Evolutionary conservation across 2,797 vertebrate species (phyloP), one percentile per base, ranked within the genome.

Genomic region (Garrulus glandarius): DNA sequence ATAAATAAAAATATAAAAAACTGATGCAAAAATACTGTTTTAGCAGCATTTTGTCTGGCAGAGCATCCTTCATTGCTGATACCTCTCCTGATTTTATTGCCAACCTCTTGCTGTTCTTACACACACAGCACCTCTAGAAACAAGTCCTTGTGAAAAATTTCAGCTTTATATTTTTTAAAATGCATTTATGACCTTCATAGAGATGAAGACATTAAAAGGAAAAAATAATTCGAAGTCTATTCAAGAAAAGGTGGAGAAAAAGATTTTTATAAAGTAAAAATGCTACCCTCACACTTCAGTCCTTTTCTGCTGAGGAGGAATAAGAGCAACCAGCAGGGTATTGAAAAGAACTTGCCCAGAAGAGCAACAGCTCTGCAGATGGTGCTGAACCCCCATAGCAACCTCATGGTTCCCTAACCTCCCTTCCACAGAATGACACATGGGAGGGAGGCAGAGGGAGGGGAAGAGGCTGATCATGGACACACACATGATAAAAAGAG

Each of bases 401-500:
- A 12, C 11, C 5, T 55, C 52, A 26, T 1, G 0, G 52, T 17
- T 78, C 32, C 47, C 44, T 4, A 7, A 15, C 11, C 3, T n/a
- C 39, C 13, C 18, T 55, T 53, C 15, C 43, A 39, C 3, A 17
- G 59, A 67, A 24, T 0, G 5, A 9, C 10, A 24, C 2, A 0
- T 0, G 6, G 17, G 9, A n/a, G 20, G 36, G 43, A 50, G 26
- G n/a, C 71, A 55, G 47, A 67, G 18, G 26, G 21, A 78, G 30
- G 22, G 37, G 9, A 61, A 32, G 16, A 15, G 16, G 55, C 17
- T 39, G 52, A 10, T 30, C 18, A 8, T 5, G 41, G 46, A 22
- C 34, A 29, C 2, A 0, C 0, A 1, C 3, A 0, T 1, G 21
- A 12, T 2, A 50, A 47, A 50, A 34, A 10, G 57, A 0, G 1